Percentiles rank a stretch among this genome's conserved stretches.
phyloP scores from a whole-genome alignment of 2,888 invertebrate genomes.

The Mesorhabditis sp. region DNA sequence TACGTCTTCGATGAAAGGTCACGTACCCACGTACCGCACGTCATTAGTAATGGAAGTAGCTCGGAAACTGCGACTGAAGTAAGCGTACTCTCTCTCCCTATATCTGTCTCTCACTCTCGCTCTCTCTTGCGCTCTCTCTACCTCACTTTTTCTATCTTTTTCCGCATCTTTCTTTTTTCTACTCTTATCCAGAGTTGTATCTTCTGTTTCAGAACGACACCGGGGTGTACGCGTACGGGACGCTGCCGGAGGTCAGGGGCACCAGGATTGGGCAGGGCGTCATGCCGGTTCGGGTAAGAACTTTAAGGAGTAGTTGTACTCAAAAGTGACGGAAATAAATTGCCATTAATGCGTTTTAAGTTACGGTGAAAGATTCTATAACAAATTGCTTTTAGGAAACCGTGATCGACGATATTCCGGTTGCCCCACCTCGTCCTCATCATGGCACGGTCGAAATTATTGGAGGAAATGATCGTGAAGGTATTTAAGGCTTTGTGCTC shows the following conservation, averaged over 20 bases:
- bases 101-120: too few species aligned
- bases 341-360: neutral
- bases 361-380: too few species aligned
- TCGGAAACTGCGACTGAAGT: neutral
- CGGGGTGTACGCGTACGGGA: neutral
- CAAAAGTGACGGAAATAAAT: neutral
- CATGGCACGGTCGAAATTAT: neutral
- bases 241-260: neutral
- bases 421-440: neutral
- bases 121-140: too few species aligned
- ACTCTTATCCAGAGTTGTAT: too few species aligned
- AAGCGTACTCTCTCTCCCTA: neutral
- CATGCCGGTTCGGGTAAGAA: too few species aligned
- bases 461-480: neutral
- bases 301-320: too few species aligned
- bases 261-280: neutral
- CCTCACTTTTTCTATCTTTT: too few species aligned
- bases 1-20: neutral
- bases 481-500: neutral
- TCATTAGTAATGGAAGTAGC: neutral
- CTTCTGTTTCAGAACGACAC: neutral
- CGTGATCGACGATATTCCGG: neutral
- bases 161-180: too few species aligned
- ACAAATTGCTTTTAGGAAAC: neutral
- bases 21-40: neutral